phyloP scores from a whole-genome alignment of 2,797 vertebrate species.

The Leuciscus waleckii region DNA sequence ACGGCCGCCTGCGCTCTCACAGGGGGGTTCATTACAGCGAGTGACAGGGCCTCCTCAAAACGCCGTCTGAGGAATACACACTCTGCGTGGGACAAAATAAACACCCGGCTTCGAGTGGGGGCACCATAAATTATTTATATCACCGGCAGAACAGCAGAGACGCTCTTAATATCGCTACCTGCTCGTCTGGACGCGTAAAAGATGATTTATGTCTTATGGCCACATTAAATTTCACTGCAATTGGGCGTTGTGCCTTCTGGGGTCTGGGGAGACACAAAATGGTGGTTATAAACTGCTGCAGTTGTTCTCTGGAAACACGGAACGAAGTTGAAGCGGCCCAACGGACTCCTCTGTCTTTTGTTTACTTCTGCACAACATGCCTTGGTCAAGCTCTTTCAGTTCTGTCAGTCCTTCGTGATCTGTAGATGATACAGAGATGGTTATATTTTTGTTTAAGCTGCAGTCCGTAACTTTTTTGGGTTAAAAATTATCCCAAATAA shows the following conservation, averaged over 20 bases:
- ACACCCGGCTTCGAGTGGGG: conserved; percentile 82
- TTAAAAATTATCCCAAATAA: too few species aligned
- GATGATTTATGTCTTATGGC: conserved; percentile 98
- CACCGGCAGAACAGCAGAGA: conserved; percentile 88
- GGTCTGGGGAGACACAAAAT: conserved; percentile 91
- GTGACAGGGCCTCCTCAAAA: conserved; percentile 87
- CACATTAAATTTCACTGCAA: conserved; percentile 94
- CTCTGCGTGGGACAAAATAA: conserved; percentile 90
- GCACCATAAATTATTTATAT: conserved; percentile 99
- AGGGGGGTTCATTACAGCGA: conserved; percentile 94
- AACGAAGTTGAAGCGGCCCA: conserved; percentile 47
- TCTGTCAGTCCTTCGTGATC: neutral
- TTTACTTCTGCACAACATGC: conserved; percentile 38
- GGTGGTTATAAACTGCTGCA: conserved; percentile 95
- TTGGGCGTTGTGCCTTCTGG: conserved; percentile 88
- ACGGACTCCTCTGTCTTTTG: conserved; percentile 27
- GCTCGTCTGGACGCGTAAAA: conserved; percentile 94
- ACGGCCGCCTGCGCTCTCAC: conserved; percentile 84
- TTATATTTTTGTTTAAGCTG: neutral
- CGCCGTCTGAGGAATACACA: conserved; percentile 87
- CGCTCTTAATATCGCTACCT: conserved; percentile 95
- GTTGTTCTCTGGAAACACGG: conserved; percentile 74
- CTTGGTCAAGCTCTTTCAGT: neutral
- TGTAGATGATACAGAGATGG: neutral
- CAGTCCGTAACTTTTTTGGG: too few species aligned